These are phyloP conservation scores for Tachina fera DNA, from an alignment of 2,888 invertebrate species.

Conservation along the genomic window DNA sequence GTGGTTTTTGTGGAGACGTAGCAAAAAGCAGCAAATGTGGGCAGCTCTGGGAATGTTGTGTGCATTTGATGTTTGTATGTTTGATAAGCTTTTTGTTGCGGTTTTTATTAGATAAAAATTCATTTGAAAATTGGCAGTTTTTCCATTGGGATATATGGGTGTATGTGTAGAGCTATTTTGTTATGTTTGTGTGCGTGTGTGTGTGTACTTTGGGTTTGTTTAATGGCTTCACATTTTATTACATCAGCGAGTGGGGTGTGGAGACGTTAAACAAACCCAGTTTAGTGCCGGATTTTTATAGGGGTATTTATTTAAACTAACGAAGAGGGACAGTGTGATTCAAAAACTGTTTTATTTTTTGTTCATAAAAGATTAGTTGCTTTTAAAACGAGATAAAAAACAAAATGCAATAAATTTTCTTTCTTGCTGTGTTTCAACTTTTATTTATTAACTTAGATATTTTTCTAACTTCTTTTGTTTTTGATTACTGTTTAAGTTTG, in stretches of 20 bases:
- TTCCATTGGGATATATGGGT: conserved; percentile 15
- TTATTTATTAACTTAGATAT: background rate
- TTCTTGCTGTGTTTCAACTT: too few species aligned
- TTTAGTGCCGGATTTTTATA: background rate
- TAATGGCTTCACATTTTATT: conserved; percentile 37
- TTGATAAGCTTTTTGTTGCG: conserved; percentile 59
- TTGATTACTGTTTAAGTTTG: background rate
- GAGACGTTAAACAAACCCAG: conserved; percentile 11
- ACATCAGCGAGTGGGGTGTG: conserved; percentile 8
- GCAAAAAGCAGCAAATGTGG: conserved; percentile 49
- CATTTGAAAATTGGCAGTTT: conserved; percentile 52
- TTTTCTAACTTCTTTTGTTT: background rate
- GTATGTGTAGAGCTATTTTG: background rate
- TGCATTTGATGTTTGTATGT: conserved; percentile 33
- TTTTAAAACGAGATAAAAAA: conserved; percentile 1
- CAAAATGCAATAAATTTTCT: background rate
- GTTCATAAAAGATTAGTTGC: conserved; percentile 16
- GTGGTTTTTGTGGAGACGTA: conserved; percentile 22
- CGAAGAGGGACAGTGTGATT: conserved; percentile 1
- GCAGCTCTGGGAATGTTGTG: conserved; percentile 57
- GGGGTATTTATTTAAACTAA: conserved; percentile 2
- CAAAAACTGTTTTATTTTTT: background rate
- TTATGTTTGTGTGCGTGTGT: background rate
- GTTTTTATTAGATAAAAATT: conserved; percentile 61
- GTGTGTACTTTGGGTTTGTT: conserved; percentile 8